Evolutionary conservation across 2,888 invertebrate species (phyloP), one percentile per base, ranked within the genome.

Genomic region (Labia minor): DNA sequence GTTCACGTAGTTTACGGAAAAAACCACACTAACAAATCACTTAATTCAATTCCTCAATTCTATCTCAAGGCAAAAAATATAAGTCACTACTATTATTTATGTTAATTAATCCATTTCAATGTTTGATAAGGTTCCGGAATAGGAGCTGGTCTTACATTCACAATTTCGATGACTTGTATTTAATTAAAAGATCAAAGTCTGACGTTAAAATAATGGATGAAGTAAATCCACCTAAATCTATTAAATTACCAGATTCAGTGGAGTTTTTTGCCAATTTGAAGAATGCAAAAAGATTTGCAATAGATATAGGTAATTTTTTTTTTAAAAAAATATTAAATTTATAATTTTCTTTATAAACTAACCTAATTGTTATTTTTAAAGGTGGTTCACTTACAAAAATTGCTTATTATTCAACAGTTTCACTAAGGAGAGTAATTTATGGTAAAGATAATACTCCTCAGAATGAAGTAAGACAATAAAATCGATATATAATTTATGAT

Each of bases 311-410:
- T 85, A 76, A 73, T 77, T 72, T 18, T 63, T 10, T 11, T 10
- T 6, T 33, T 33, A 33, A 8, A 6, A 8, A 33, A 33, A 8
- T 33, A 33, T 33, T n/a, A n/a, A n/a, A 33, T 8, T 33, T 8
- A 33, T 33, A 33, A 33, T 8, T 33, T 33, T 33, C 11, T 33
- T 33, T 33, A 61, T 61, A 61, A 6, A 61, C 10, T 61, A 61
- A 61, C 10, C 61, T 61, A 62, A 21, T 14, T 21, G 20, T 62
- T 20, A 19, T 18, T n/a, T 69, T 78, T 76, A 0, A 74, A 85
- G 85, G 86, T 69, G 83, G 86, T 64, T 86, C 86, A 0, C 76
- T 87, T 67, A 85, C 86, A 6, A 87, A 87, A 78, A 82, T 87
- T 70, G 86, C 86, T 1, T 87, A 87, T 74, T 85, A 83, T 73